Evolutionary conservation across 2,113 vertebrate species (phyloP).

Genomic region (Tachycineta bicolor): DNA sequence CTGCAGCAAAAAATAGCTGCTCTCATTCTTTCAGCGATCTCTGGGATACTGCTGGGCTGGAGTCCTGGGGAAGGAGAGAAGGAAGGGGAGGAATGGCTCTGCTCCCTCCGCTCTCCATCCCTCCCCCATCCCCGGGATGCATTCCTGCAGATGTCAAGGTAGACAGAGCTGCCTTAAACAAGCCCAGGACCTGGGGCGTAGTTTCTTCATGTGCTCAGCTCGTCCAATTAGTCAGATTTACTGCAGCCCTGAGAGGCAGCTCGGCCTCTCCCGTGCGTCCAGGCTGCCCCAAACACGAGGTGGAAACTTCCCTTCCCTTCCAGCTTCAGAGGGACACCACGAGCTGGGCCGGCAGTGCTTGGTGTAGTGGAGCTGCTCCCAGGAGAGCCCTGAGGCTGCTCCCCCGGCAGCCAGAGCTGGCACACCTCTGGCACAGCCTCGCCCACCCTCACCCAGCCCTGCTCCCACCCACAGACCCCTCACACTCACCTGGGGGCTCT

Average conservation of each 20-base stretch:
- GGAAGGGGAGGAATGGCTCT: not conserved
- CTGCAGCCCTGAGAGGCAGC: not conserved
- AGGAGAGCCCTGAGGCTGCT: not conserved
- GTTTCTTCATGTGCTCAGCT: constrained; percentile 1
- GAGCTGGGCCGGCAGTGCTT: rapidly evolving
- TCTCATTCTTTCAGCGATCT: not conserved
- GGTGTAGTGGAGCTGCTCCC: not conserved
- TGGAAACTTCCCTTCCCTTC: not conserved
- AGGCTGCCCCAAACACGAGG: not conserved
- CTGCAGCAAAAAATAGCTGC: not conserved
- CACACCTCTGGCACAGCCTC: not conserved
- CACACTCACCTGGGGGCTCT: not conserved
- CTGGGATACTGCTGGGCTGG: not conserved
- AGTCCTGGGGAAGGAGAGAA: not conserved
- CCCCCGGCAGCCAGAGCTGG: not conserved
- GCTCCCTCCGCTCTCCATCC: not conserved
- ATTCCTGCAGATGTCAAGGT: constrained; percentile 43
- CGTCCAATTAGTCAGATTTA: constrained; percentile 36
- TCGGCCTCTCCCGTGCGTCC: not conserved
- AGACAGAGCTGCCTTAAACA: constrained; percentile 23
- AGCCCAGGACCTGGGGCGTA: constrained; percentile 18
- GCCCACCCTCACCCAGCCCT: not conserved
- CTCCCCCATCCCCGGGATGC: not conserved
- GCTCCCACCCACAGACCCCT: not conserved
- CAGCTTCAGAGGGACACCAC: not conserved